These are phyloP conservation scores for Zapus hudsonius DNA, from an alignment of 2,113 vertebrate genomes.

Conservation along the genomic window DNA sequence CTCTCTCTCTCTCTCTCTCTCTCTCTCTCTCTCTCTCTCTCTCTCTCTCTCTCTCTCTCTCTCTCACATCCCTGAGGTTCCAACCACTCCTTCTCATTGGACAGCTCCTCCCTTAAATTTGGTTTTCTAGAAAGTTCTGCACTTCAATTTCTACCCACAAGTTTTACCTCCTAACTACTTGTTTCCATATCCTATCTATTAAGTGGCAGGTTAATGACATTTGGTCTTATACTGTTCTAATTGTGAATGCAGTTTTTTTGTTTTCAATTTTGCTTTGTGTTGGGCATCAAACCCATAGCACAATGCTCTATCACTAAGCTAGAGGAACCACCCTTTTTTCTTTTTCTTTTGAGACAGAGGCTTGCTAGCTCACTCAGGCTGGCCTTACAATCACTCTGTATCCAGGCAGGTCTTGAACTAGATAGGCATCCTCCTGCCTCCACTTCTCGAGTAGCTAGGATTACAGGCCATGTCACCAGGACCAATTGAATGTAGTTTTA, in stretches of 20 bases:
- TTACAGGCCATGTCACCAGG: not conserved
- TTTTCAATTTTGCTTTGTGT: not conserved
- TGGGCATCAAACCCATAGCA: not conserved
- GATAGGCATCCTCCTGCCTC: not conserved
- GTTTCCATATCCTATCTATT: not conserved
- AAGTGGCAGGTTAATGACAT: not conserved
- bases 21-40: too few species aligned
- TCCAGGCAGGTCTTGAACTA: not conserved
- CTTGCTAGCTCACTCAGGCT: not conserved
- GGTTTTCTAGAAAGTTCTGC: constrained; percentile 1
- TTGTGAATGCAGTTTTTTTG: not conserved
- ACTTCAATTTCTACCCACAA: not conserved
- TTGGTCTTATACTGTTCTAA: not conserved
- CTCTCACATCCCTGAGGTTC: not conserved
- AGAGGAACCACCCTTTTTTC: too few species aligned
- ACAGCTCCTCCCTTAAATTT: not conserved
- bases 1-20: too few species aligned
- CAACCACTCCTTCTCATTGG: not conserved
- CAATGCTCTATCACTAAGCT: not conserved
- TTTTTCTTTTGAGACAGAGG: not conserved
- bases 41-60: too few species aligned
- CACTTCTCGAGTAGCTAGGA: not conserved
- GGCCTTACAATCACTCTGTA: not conserved
- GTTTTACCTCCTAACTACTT: not conserved
- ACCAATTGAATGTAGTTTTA: not conserved